Evolutionary conservation across 2,888 invertebrate genomes (phyloP), one percentile per base, ranked within the genome.

Genomic region (Trypoxylon attenuatum): DNA sequence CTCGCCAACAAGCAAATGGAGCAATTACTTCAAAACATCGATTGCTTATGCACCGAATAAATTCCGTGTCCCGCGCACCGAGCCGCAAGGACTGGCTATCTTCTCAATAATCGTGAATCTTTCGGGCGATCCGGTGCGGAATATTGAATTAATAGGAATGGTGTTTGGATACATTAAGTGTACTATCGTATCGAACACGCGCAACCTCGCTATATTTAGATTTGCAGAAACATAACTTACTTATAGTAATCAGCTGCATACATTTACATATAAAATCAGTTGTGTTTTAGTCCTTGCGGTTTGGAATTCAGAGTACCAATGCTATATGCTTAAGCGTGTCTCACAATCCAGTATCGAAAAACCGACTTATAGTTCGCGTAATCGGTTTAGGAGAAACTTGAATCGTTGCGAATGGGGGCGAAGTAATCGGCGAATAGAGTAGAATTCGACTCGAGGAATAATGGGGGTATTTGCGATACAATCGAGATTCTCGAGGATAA

Each of bases 201-300:
- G 64, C 64, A 43, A 64, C 54, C 27, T 19, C 16, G 13, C 19
- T 16, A 29, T 27, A 53, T 39, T 27, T 19, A 16, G 39, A 54
- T 51, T 63, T 55, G 51, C 63, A 5, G 54, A 55, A 51, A 46
- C 62, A 42, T 55, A 55, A 33, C 62, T 47, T 42, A 62, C 47
- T 47, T 51, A 42, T 25, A 39, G 63, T 46, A 42, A 47, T 65
- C 55, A 65, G 63, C 62, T 55, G 45, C 60, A 6, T n/a, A n/a
- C n/a, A n/a, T n/a, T n/a, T n/a, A n/a, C n/a, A n/a, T n/a, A n/a
- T n/a, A n/a, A n/a, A n/a, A n/a, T n/a, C n/a, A n/a, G n/a, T n/a
- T n/a, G n/a, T n/a, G n/a, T n/a, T n/a, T n/a, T n/a, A n/a, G n/a
- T n/a, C n/a, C n/a, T n/a, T n/a, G n/a, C n/a, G n/a, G n/a, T n/a